Conservation (phyloP, 2,113 vertebrate genomes). For the Podarcis muralis region DNA sequence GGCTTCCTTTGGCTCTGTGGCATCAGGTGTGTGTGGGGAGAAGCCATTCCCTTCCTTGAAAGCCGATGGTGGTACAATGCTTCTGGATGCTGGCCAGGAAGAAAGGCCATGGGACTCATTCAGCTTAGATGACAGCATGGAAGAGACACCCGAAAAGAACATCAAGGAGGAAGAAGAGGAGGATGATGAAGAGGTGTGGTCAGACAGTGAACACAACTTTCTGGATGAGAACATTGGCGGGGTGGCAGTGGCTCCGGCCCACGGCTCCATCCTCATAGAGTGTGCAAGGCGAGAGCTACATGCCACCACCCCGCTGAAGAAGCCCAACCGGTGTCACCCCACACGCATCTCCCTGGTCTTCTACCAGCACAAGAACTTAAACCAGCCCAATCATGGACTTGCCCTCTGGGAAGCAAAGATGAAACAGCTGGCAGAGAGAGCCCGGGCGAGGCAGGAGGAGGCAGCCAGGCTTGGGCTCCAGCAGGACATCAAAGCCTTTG, state of each 20-base stretch:
- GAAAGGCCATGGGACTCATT: conserved; percentile 83
- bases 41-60: conserved; percentile 48
- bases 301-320: conserved; percentile 95
- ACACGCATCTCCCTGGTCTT: conserved; percentile 98
- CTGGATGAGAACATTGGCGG: conserved; percentile 95
- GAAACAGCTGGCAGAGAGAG: conserved; percentile 93
- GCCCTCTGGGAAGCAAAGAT: conserved; percentile 98
- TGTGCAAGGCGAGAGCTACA: conserved; percentile 95
- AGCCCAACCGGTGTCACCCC: conserved; percentile 93
- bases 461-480: conserved; percentile 90
- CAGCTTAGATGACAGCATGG: conserved; percentile 76
- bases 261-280: conserved; percentile 95
- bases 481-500: conserved; percentile 89
- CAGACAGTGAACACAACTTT: conserved; percentile 99
- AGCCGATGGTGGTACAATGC: neutral
- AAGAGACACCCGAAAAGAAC: conserved; percentile 65
- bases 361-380: conserved; percentile 99
- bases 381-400: conserved; percentile 94
- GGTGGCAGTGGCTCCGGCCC: conserved; percentile 92
- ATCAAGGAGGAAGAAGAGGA: conserved; percentile 72
- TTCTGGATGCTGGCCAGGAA: conserved; percentile 36
- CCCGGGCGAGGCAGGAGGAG: conserved; percentile 88
- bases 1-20: conserved; percentile 79
- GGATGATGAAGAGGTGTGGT: conserved; percentile 81
- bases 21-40: conserved; percentile 49